phyloP scores from a whole-genome alignment of 2,888 invertebrate genomes.

The Endotricha flammealis region DNA sequence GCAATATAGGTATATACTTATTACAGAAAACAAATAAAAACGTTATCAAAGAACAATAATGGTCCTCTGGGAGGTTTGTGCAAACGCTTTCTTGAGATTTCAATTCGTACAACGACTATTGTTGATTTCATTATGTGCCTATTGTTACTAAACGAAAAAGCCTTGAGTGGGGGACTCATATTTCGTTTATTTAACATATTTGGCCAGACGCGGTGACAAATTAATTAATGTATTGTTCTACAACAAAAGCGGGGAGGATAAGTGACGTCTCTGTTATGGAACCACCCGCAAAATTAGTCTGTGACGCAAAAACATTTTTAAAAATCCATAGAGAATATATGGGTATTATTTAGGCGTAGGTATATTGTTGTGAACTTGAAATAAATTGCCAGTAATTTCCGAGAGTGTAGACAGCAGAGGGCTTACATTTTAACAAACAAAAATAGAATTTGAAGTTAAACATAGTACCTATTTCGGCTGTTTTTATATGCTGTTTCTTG shows the following conservation, averaged over 20 bases:
- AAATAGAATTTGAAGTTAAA: too few relatives aligned
- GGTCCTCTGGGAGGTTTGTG: conserved; percentile 14
- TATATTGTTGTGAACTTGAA: too few relatives aligned
- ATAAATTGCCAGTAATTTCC: too few relatives aligned
- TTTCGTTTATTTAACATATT: conserved; percentile 42
- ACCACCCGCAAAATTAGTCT: neutral
- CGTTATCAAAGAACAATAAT: conserved; percentile 23
- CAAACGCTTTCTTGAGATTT: conserved; percentile 24
- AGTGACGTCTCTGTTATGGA: conserved; percentile 12
- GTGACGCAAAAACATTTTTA: conserved; percentile 3
- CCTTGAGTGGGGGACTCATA: conserved; percentile 41
- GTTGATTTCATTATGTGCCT: conserved; percentile 15
- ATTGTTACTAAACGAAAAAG: conserved; percentile 17
- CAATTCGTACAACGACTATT: conserved; percentile 17
- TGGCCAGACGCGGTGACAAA: conserved; percentile 36
- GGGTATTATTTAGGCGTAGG: too few relatives aligned
- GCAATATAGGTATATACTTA: conserved; percentile 2
- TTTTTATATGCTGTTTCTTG: too few relatives aligned
- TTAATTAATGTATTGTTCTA: conserved; percentile 50
- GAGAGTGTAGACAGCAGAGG: too few relatives aligned
- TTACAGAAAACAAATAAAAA: conserved; percentile 9
- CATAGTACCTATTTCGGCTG: too few relatives aligned
- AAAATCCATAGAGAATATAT: too few relatives aligned
- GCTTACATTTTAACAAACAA: too few relatives aligned
- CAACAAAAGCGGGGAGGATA: conserved; percentile 28